Conservation (phyloP, 2,888 invertebrate species). For the Thereva unica region DNA sequence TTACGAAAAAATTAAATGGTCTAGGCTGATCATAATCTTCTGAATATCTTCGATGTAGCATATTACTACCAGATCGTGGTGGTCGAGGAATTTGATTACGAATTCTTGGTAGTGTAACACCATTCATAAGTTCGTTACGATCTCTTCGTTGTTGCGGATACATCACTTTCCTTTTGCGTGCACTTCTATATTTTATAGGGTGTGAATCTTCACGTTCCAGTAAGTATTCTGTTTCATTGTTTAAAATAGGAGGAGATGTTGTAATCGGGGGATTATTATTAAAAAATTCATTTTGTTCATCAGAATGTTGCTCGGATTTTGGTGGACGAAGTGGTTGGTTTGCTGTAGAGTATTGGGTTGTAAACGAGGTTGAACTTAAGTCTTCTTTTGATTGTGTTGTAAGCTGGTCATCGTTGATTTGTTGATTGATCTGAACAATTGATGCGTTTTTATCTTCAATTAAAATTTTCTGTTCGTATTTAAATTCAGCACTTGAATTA, state of each 20-base stretch:
- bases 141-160: conserved; percentile 5
- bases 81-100: conserved; percentile 45
- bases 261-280: no score
- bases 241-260: not conserved
- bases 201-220: conserved; percentile 36
- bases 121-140: conserved; percentile 5
- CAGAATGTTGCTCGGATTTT: not conserved
- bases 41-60: conserved; percentile 37
- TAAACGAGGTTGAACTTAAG: no score
- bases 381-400: no score
- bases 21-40: conserved; percentile 48
- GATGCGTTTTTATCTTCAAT: not conserved
- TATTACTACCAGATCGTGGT: conserved; percentile 40
- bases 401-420: not conserved
- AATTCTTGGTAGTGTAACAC: conserved; percentile 23
- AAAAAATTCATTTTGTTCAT: no score
- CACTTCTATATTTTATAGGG: conserved; percentile 12
- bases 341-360: no score
- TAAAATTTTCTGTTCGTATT: not conserved
- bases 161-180: conserved; percentile 29
- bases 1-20: conserved; percentile 55
- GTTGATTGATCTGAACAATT: not conserved
- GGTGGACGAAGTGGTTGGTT: not conserved
- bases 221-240: conserved; percentile 33
- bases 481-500: not conserved